Evolutionary conservation across 2,113 vertebrate genomes (phyloP).

Genomic region (Willisornis vidua): DNA sequence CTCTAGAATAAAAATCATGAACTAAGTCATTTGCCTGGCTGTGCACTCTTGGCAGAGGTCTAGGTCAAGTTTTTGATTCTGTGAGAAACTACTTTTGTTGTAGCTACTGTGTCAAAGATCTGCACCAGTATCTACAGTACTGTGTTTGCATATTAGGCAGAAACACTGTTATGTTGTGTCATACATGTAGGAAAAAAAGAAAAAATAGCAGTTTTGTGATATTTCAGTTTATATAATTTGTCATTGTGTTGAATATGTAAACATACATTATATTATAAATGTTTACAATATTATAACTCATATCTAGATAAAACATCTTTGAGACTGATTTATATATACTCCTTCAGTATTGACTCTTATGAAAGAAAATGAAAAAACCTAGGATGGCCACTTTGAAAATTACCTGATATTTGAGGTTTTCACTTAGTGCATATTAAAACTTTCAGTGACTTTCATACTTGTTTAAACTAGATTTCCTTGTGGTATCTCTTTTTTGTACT

Average conservation of each 20-base stretch:
- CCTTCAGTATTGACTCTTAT: not conserved
- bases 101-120: not conserved
- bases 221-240: not conserved
- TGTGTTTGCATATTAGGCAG: not conserved
- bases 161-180: not conserved
- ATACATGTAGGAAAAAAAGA: not conserved
- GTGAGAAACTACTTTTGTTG: constrained; percentile 32
- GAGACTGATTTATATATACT: not conserved
- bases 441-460: not conserved
- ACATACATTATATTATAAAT: not conserved
- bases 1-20: constrained; percentile 18
- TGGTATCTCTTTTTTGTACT: not conserved
- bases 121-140: not conserved
- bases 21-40: constrained; percentile 43
- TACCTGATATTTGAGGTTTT: not conserved
- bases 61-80: constrained; percentile 36
- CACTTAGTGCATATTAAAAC: not conserved
- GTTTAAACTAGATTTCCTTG: not conserved
- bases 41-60: not conserved
- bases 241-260: not conserved
- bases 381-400: not conserved
- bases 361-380: not conserved
- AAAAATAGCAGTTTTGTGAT: not conserved
- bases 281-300: not conserved
- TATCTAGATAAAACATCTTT: not conserved